Evolutionary conservation across 2,113 vertebrate species (phyloP).

Genomic region (Centropus unirufus): DNA sequence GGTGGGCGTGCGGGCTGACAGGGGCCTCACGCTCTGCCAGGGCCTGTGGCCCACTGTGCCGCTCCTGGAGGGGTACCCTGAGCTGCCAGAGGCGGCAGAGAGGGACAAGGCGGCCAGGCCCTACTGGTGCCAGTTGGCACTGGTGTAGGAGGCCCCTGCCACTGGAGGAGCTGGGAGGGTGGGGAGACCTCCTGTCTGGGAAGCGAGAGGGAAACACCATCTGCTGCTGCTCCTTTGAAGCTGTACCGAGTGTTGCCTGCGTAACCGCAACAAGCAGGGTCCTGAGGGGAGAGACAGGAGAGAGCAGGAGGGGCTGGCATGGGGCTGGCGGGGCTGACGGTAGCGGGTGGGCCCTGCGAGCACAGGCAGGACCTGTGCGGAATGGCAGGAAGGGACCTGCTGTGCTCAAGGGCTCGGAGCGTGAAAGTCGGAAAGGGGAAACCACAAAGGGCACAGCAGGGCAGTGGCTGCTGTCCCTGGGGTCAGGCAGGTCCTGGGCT

Average conservation of each 20-base stretch:
- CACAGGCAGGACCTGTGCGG: no score
- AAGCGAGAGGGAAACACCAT: no score
- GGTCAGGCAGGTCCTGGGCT: background rate
- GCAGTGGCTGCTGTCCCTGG: background rate
- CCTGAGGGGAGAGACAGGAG: no score
- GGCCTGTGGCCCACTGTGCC: background rate
- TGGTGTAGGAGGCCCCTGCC: background rate
- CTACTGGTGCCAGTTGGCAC: background rate
- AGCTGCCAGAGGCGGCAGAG: background rate
- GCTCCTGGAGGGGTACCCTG: background rate
- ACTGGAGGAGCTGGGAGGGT: background rate
- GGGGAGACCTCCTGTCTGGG: no score
- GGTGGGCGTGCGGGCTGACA: background rate
- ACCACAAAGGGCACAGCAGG: background rate
- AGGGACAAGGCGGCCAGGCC: background rate
- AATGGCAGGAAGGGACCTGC: background rate
- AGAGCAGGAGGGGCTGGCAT: background rate
- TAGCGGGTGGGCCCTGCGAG: no score
- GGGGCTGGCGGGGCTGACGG: background rate
- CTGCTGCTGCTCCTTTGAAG: background rate
- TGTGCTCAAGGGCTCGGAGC: background rate
- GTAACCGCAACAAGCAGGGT: background rate
- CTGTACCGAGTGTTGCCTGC: background rate
- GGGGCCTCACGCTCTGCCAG: background rate
- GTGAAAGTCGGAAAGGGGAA: background rate